Evolutionary conservation across 2,888 invertebrate genomes (phyloP), one percentile per base, ranked within the genome.

Genomic region (Pheosia tremula): DNA sequence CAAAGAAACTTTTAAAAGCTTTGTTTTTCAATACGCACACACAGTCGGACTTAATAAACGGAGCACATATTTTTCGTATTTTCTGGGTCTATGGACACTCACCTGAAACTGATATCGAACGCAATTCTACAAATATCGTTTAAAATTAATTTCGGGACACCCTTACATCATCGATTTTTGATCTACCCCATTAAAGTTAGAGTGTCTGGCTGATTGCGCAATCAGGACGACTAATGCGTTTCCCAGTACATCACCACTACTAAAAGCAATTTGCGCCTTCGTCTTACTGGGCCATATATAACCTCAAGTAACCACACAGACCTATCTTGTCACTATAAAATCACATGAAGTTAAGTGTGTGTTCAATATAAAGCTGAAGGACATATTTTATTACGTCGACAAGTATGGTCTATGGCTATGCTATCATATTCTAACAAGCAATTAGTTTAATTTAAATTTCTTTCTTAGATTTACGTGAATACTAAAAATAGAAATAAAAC

Each of bases 161-260:
- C 65, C 71, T 45, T 72, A 64, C 72, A 62, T 67, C 79, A 86
- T 87, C 80, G 86, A 87, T 86, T 87, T 88, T 86, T 86, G 83
- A 86, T 87, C 71, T 81, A 82, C 61, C 69, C 79, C 79, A 88
- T 88, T 88, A 85, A 85, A 81, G 82, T 85, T 80, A 80, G 85
- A 86, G 86, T 85, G 82, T 80, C 78, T 81, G 77, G 74, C 73
- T 85, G 86, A 89, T 87, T 85, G 86, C 86, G 82, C 81, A 84
- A 86, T 87, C 86, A 84, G 81, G 74, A 62, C 59, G 67, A 82
- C 61, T 88, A 89, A 88, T 86, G 78, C 84, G 78, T 80, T 86
- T 85, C 84, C 77, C 73, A 75, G 83, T 77, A 85, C 82, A 82
- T 83, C 82, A 80, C 79, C 81, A 81, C 77, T 78, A 77, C 84